Evolutionary conservation across 64 coral and sea anemone genomes (phyloP), one percentile per base, ranked within the genome.

Genomic region (Acropora yongei): DNA sequence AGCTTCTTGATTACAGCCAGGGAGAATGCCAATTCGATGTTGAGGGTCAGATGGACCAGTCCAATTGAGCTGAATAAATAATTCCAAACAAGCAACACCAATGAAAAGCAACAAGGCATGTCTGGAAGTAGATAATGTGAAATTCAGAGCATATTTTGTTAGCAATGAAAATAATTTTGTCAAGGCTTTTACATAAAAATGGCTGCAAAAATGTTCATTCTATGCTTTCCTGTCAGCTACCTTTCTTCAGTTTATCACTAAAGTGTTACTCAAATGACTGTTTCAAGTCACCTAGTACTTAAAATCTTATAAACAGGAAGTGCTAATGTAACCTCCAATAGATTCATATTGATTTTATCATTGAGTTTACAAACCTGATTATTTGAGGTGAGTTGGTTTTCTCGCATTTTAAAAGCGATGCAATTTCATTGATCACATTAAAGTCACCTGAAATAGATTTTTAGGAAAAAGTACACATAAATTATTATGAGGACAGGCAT

Each of bases 41-140:
- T 19, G 89, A 13, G 8, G 17, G 2, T 8, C 8, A 19, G 80
- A 84, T 83, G 96, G 97, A 41, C 97, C 97, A 12, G 89, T 91
- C 97, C 97, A 99, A 79, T 99, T 99, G 44, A 85, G 92, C 61
- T 96, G 97, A 67, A 99, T 88, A 89, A 99, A 96, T 6, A 99
- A 57, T 40, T 96, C 88, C 1, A 99, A 78, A 74, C 92, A 96
- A 39, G 91, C 61, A 46, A 95, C 78, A 80, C 91, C 97, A 73
- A 93, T 67, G 18, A 89, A 78, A 55, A 96, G 63, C 18, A 92
- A 79, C 82, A 80, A n/a, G 39, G 93, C 76, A n/a, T 96, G 94
- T 71, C 97, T 99, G 20, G 1, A 74, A 78, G 60, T 42, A 90
- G 74, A 14, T 12, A 63, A 13, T 57, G 5, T 1, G 74, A 0